Evolutionary conservation across 2,113 vertebrate species (phyloP).

Genomic region (Mormoops blainvillei): DNA sequence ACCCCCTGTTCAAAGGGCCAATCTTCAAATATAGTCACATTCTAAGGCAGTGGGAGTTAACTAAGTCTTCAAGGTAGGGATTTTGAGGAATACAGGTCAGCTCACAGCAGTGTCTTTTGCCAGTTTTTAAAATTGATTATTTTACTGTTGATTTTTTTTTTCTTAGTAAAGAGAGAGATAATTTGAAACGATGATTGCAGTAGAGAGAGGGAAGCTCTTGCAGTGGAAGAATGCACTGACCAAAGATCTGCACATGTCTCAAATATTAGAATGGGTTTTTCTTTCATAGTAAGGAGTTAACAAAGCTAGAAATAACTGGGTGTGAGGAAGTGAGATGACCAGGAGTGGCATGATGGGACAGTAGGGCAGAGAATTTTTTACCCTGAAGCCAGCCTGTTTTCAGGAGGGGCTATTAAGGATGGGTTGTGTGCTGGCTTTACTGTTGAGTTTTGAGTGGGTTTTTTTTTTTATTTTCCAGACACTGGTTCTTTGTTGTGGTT

Average conservation of each 20-base stretch:
- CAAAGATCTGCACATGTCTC: background rate
- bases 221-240: background rate
- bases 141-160: background rate
- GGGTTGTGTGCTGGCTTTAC: background rate
- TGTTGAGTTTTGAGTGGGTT: background rate
- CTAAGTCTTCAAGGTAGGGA: background rate
- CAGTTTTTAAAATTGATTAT: background rate
- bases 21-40: background rate
- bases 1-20: background rate
- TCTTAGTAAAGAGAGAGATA: background rate
- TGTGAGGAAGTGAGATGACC: background rate
- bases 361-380: background rate
- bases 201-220: background rate
- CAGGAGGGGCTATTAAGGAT: background rate
- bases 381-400: background rate
- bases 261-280: background rate
- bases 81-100: background rate
- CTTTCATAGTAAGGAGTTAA: background rate
- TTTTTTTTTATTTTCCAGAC: background rate
- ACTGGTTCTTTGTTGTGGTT: background rate
- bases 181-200: background rate
- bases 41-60: background rate
- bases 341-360: background rate
- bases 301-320: background rate
- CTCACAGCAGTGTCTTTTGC: background rate